Percentiles rank a stretch among this genome's conserved stretches.
phyloP scores from a whole-genome alignment of 2,797 vertebrate species.

The Enteromius trimaculatus region DNA sequence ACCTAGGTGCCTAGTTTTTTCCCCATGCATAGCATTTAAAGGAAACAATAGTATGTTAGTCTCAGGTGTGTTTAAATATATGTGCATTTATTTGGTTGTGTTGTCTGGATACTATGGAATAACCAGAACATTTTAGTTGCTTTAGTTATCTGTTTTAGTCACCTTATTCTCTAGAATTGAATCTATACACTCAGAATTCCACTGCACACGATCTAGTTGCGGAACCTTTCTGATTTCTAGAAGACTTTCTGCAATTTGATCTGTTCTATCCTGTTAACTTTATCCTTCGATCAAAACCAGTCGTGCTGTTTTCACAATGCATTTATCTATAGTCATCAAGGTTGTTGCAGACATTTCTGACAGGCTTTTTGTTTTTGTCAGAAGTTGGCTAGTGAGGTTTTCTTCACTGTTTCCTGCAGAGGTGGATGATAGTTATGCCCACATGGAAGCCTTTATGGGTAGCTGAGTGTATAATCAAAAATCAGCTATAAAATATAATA shows the following conservation, averaged over 20 bases:
- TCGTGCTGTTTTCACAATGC: slow-evolving; percentile 8
- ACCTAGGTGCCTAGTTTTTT: background rate
- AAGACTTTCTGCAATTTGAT: background rate
- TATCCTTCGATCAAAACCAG: background rate
- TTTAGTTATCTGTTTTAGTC: background rate
- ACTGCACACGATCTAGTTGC: background rate
- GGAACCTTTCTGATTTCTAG: background rate
- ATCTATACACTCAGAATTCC: background rate
- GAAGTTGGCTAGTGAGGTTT: background rate
- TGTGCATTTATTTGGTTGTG: background rate
- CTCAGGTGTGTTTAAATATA: background rate
- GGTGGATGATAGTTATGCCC: background rate
- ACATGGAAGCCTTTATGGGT: background rate
- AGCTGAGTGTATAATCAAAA: background rate
- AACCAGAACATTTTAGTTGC: background rate
- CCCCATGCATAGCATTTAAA: slow-evolving; percentile 10
- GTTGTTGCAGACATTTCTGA: slow-evolving; percentile 2
- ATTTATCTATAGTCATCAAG: background rate
- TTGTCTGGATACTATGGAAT: background rate
- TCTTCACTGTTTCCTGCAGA: slow-evolving; percentile 1
- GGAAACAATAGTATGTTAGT: background rate
- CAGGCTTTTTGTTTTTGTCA: background rate
- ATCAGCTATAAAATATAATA: background rate
- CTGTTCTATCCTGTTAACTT: background rate
- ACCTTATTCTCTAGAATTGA: background rate